phyloP scores from a whole-genome alignment of 1,140 invertebrate species.

The Leptinotarsa defecta region DNA sequence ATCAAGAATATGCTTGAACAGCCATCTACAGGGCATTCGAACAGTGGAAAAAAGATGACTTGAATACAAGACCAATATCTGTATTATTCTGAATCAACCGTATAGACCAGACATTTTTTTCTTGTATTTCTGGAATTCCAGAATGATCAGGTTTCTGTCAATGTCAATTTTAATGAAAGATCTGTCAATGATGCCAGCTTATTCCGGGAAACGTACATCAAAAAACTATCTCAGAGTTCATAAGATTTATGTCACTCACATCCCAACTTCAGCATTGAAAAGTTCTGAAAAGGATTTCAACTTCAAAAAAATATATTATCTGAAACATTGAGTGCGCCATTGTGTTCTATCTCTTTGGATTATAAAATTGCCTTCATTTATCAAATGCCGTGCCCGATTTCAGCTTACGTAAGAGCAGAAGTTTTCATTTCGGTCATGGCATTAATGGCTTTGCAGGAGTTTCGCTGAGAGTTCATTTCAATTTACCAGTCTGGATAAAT shows the following conservation, averaged over 20 bases:
- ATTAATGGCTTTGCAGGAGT: background rate
- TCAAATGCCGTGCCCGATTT: background rate
- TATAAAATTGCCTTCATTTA: slow-evolving; percentile 3
- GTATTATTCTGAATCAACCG: no score
- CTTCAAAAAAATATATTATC: background rate
- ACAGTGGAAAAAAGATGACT: no score
- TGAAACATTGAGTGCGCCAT: background rate
- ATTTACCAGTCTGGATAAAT: background rate
- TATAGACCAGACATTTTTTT: no score
- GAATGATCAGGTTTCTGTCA: no score
- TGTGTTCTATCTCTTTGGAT: slow-evolving; percentile 12
- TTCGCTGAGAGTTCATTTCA: slow-evolving; percentile 1
- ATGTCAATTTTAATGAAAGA: background rate
- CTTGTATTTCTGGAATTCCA: no score
- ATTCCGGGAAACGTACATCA: no score
- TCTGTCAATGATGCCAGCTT: background rate
- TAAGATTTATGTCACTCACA: no score
- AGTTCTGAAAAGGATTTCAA: background rate
- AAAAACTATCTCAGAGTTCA: no score
- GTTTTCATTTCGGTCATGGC: background rate
- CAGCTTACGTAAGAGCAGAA: background rate
- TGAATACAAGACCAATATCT: no score
- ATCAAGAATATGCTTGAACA: no score
- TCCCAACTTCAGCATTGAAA: no score
- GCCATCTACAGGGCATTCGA: no score